Evolutionary conservation across 2,888 invertebrate genomes (phyloP).

Genomic region (Drosophila limbata): DNA sequence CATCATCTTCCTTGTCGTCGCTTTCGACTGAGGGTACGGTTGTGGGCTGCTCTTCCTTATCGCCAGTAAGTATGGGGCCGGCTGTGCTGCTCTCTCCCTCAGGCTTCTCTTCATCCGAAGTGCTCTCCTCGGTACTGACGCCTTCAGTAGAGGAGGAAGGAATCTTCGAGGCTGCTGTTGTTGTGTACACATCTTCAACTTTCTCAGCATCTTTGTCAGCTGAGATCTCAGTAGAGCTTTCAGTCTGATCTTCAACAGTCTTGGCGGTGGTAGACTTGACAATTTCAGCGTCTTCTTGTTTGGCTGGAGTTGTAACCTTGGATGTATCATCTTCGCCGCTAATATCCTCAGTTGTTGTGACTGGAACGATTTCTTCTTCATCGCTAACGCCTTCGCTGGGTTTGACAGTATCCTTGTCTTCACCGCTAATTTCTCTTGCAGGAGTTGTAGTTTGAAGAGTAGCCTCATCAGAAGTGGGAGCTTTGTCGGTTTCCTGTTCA

Average conservation of each 20-base stretch:
- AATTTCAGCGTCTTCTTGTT: slow-evolving; percentile 17
- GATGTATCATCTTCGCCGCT: not conserved
- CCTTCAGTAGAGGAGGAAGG: slow-evolving; percentile 57
- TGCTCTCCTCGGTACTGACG: slow-evolving; percentile 26
- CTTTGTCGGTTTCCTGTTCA: slow-evolving; percentile 13
- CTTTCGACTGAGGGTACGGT: slow-evolving; percentile 25
- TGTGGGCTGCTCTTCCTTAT: slow-evolving; percentile 31
- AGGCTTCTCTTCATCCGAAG: slow-evolving; percentile 33
- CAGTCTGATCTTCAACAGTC: slow-evolving; percentile 40
- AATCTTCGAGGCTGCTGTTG: slow-evolving; percentile 28
- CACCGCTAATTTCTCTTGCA: not conserved
- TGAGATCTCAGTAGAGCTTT: slow-evolving; percentile 51
- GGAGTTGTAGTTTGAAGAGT: slow-evolving; percentile 8
- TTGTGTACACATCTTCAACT: slow-evolving; percentile 31
- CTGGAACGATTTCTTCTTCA: slow-evolving; percentile 14
- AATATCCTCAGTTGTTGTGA: slow-evolving; percentile 9
- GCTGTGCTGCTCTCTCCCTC: slow-evolving; percentile 34
- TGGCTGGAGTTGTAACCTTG: slow-evolving; percentile 31
- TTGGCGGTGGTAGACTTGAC: slow-evolving; percentile 53
- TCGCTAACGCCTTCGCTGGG: slow-evolving; percentile 12
- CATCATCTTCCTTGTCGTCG: slow-evolving; percentile 31
- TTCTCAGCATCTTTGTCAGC: slow-evolving; percentile 37
- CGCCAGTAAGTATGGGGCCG: slow-evolving; percentile 47
- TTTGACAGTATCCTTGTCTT: slow-evolving; percentile 10
- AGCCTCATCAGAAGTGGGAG: slow-evolving; percentile 12